These are phyloP conservation scores for Drosophila kanapiae DNA, from an alignment of 1,140 invertebrate species.

Conservation along the genomic window DNA sequence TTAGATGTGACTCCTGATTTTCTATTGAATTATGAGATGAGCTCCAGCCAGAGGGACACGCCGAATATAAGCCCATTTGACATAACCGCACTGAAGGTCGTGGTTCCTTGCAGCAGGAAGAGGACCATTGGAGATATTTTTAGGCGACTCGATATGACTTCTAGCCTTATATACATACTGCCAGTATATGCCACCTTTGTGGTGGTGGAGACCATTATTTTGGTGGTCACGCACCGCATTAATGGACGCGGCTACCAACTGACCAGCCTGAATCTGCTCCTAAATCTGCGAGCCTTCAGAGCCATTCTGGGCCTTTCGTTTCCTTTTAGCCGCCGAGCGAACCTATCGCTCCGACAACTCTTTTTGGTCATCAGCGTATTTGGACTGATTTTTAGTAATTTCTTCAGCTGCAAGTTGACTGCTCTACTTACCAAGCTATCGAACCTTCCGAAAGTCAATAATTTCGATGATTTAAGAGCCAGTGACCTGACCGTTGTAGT, in stretches of 20 bases:
- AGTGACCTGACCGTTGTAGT: slow-evolving; percentile 25
- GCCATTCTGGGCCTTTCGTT: slow-evolving; percentile 39
- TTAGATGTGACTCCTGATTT: background rate
- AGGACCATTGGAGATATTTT: slow-evolving; percentile 19
- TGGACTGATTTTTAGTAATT: slow-evolving; percentile 39
- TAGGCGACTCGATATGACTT: background rate
- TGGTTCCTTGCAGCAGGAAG: slow-evolving; percentile 33
- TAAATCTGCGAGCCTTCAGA: slow-evolving; percentile 44
- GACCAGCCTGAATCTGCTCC: background rate
- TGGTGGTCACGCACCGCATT: background rate
- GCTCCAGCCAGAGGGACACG: background rate
- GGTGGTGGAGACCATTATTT: slow-evolving; percentile 21
- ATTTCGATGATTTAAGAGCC: slow-evolving; percentile 32
- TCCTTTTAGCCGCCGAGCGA: background rate
- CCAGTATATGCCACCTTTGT: slow-evolving; percentile 30
- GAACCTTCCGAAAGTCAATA: background rate
- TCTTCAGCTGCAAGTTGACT: slow-evolving; percentile 53
- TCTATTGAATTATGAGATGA: background rate
- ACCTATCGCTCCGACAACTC: slow-evolving; percentile 21
- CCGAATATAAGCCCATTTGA: background rate
- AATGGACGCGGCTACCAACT: background rate
- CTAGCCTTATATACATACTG: slow-evolving; percentile 8
- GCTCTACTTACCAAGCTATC: slow-evolving; percentile 35
- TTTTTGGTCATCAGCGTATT: slow-evolving; percentile 52
- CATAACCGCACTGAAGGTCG: slow-evolving; percentile 1